Base-by-base conservation (phyloP, 30 jellyfish, hydroid and myxozoan species). In the Pelagia noctiluca region DNA sequence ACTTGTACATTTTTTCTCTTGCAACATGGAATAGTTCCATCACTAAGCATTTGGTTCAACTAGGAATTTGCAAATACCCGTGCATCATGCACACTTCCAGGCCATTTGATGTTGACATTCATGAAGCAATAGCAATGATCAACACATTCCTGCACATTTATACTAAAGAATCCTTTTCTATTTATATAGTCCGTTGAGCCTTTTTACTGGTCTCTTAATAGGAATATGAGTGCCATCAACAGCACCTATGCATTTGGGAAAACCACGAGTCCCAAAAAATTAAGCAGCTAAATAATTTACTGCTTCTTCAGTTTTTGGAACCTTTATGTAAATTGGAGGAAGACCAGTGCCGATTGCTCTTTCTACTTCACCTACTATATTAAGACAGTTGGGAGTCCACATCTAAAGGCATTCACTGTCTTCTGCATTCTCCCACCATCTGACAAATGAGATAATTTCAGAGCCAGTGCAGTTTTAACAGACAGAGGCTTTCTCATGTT, bases 61-160 rank as follows among this genome's bases (percentile, higher is more conserved):
- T 24, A 23, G 25, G 83, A 76, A 47, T 50, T 26, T 29, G 36
- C 8, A 60, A 76, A 76, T 3, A 53, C 36, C 23, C 88, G 2
- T 48, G 88, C 84, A 60, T 76, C 83, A 34, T 76, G 84, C 11
- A 76, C 84, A 63, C 83, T 75, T 2, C 82, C 82, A 4, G 82
- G 57, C 57, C 16, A 42, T 42, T 42, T 42, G 57, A 42, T 42
- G 57, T 42, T 42, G 57, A 42, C 57, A 42, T 42, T 16, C 57
- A 42, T 42, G 57, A 42, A 42, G 57, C 57, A 42, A 42, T 42
- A 42, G 7, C 57, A 42, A 42, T 42, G 57, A 42, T 42, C 57
- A 42, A 42, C 57, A 42, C 57, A 42, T 42, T 16, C 57, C 57
- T 42, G 57, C n/a, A n/a, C n/a, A n/a, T n/a, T n/a, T n/a, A n/a